A percentile compares a stretch with the other conserved stretches of the same genome.
phyloP scores from a whole-genome alignment of 2,888 invertebrate species.

The Hypolimnas misippus region DNA sequence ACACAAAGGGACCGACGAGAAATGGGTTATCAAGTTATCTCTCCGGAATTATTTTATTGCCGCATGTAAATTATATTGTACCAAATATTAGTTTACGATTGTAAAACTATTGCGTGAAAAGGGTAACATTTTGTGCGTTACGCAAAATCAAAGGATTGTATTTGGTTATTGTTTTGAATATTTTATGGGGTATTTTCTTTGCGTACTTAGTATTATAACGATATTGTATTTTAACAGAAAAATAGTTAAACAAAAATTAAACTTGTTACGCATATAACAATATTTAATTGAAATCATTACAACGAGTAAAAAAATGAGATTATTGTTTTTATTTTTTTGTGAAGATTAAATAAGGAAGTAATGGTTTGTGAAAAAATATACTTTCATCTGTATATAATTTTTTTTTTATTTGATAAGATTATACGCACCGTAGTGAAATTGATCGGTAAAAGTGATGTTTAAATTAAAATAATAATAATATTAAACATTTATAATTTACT shows the following conservation, averaged over 20 bases:
- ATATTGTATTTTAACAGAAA: too few relatives aligned
- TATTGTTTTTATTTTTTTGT: too few relatives aligned
- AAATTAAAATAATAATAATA: background rate
- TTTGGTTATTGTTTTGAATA: background rate
- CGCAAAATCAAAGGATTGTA: background rate
- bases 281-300: too few relatives aligned
- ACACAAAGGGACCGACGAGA: conserved; percentile 50
- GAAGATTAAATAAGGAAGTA: too few relatives aligned
- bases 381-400: too few relatives aligned
- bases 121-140: background rate
- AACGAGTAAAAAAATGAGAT: too few relatives aligned
- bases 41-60: background rate
- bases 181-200: background rate
- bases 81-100: too few relatives aligned
- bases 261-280: too few relatives aligned
- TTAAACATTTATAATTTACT: background rate
- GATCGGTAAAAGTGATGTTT: background rate
- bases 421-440: background rate
- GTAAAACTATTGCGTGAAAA: conserved; percentile 3
- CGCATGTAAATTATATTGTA: background rate
- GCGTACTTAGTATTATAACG: too few relatives aligned
- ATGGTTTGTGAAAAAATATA: too few relatives aligned
- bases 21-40: conserved; percentile 2
- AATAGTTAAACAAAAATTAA: too few relatives aligned
- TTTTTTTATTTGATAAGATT: too few relatives aligned